Base-by-base conservation (phyloP, 2,888 invertebrate species). In the Drosophila buzzatii region DNA sequence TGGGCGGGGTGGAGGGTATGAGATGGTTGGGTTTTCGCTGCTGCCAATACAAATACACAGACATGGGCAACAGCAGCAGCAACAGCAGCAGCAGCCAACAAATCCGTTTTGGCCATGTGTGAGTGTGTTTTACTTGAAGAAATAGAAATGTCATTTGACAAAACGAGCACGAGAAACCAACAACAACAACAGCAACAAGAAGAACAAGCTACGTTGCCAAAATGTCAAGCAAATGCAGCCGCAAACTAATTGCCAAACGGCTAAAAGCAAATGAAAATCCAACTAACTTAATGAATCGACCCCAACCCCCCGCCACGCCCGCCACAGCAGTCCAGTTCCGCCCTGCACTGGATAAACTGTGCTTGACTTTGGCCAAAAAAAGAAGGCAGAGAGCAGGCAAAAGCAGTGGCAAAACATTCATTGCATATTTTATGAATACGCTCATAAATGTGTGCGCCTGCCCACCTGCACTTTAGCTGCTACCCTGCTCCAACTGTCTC, bases 121-220 rank as follows among this genome's bases (percentile, higher is more conserved):
- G 76, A 18, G 35, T 51, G 51, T 51, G 51, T 51, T 51, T 79
- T 75, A 85, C 78, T 78, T 70, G 57, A 83, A 86, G 86, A 88
- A 87, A 87, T 87, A 87, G 89, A 87, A 87, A 87, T 90, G 86
- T 90, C 86, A 85, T 83, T 85, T 85, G 77, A 77, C 77, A 79
- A 72, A 85, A 77, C 75, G 66, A 81, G 78, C 75, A 83, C 88
- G 78, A 82, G 85, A 80, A 85, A 70, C 69, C 68, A 76, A 66
- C n/a, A n/a, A n/a, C n/a, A n/a, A n/a, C n/a, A n/a, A n/a, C 62
- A 58, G 42, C 23, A 53, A 39, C 23, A 39, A 33, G 33, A 33
- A 20, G n/a, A 61, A 27, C 18, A 69, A 62, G 12, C 41, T 33
- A 10, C 12, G 42, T 39, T 60, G 51, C 60, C 78, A 73, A 85